Conservation (phyloP, 1,140 invertebrate genomes). For the Drosophila rhopaloa region DNA sequence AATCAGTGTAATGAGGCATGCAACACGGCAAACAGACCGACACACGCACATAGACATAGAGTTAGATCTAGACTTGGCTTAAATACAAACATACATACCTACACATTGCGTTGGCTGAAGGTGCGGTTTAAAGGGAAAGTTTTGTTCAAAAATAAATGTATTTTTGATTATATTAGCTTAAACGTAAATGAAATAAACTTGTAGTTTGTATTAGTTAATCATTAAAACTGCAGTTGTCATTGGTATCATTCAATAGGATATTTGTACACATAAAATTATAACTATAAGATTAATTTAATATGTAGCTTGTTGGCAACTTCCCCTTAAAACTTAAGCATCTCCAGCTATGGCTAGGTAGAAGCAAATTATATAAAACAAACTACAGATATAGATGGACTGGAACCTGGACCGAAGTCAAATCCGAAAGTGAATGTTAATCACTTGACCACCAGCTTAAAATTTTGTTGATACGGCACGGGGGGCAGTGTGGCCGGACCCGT, state of each 20-base stretch:
- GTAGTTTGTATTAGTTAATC: too few species aligned
- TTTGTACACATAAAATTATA: neutral
- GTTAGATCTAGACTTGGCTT: conserved; percentile 34
- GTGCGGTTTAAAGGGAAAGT: neutral
- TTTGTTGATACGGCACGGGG: conserved; percentile 78
- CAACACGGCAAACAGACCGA: conserved; percentile 64
- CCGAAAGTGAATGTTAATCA: conserved; percentile 67
- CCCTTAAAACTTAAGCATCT: conserved; percentile 4
- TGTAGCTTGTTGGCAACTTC: neutral
- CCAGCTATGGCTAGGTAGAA: conserved; percentile 13
- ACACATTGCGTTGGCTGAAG: conserved; percentile 26
- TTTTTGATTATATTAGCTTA: too few species aligned
- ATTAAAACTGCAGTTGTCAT: too few species aligned
- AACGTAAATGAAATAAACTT: too few species aligned
- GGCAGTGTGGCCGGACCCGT: conserved; percentile 73
- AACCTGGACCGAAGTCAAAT: conserved; percentile 13
- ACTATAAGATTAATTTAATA: neutral
- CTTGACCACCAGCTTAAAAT: conserved; percentile 84
- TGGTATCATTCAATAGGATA: too few species aligned
- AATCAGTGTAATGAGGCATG: conserved; percentile 58
- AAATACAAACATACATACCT: conserved; percentile 2
- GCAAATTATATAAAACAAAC: neutral
- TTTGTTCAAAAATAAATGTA: neutral
- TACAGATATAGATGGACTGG: neutral
- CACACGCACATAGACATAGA: conserved; percentile 29